Percentiles rank a stretch among this genome's conserved stretches.
Evolutionary conservation across 2,888 invertebrate species (phyloP).

Genomic region (Hypomecis punctinalis): DNA sequence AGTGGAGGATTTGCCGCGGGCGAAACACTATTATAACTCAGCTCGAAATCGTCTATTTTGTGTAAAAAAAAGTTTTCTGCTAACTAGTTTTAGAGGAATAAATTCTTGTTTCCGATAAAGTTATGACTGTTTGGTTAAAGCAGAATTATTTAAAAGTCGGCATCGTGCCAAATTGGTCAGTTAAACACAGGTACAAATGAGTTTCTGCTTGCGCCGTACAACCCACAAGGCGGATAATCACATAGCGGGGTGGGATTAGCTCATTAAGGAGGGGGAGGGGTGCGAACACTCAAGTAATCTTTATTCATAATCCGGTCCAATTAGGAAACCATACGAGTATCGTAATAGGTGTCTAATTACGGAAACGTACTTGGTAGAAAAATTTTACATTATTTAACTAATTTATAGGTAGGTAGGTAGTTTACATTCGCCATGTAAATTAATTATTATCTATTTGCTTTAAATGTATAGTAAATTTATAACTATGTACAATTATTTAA

Average conservation of each 20-base stretch:
- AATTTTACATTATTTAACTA: constrained; percentile 12
- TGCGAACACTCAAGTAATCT: constrained; percentile 43
- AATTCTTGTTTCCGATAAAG: constrained; percentile 6
- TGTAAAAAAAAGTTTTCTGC: constrained; percentile 2
- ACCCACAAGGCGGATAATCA: constrained; percentile 20
- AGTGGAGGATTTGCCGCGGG: constrained; percentile 34
- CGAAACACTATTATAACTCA: constrained; percentile 29
- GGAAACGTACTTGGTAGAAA: constrained; percentile 18
- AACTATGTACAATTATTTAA: too few species aligned
- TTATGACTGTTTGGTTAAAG: not conserved
- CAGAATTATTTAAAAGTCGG: not conserved
- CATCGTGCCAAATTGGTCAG: constrained; percentile 23
- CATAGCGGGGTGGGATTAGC: constrained; percentile 22
- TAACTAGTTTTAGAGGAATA: not conserved
- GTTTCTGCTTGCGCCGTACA: constrained; percentile 12
- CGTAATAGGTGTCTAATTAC: constrained; percentile 50
- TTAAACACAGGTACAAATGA: constrained; percentile 21
- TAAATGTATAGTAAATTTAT: too few species aligned
- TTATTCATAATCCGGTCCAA: constrained; percentile 53
- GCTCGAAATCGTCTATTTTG: constrained; percentile 22
- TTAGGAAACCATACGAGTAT: constrained; percentile 55
- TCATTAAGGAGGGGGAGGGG: constrained; percentile 33
- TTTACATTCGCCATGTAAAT: too few species aligned
- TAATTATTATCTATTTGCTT: too few species aligned
- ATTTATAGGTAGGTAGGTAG: too few species aligned